A percentile compares a stretch with the other conserved stretches of the same genome.
Conservation (phyloP, 2,888 invertebrate genomes). For the Machimus atricapillus region DNA sequence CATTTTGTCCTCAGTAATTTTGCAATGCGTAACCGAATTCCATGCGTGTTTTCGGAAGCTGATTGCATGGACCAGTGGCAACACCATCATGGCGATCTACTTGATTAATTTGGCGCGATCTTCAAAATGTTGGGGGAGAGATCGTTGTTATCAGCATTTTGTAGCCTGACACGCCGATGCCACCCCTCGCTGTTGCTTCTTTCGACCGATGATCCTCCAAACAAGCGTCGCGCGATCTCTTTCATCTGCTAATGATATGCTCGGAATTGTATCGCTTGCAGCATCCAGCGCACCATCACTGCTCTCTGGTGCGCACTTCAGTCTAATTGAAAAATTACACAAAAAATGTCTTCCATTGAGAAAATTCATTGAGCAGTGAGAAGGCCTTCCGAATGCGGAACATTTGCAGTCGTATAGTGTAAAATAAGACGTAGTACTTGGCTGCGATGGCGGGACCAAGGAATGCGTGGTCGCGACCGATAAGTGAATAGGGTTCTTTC, state of each 20-base stretch:
- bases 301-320: constrained; percentile 20
- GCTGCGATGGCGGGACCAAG: background rate
- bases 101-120: background rate
- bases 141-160: background rate
- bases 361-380: constrained; percentile 30
- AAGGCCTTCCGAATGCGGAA: constrained; percentile 27
- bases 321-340: constrained; percentile 31
- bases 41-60: background rate
- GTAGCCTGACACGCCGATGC: background rate
- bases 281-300: background rate
- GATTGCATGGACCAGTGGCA: background rate
- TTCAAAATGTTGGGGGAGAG: background rate
- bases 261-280: background rate
- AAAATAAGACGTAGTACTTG: background rate
- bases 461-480: background rate
- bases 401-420: constrained; percentile 1
- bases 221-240: background rate
- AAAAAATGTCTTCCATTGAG: constrained; percentile 30
- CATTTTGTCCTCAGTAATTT: background rate
- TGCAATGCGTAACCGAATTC: background rate
- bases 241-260: background rate
- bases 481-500: background rate
- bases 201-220: background rate
- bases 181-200: background rate
- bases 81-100: background rate